These are phyloP conservation scores for Anas bahamensis DNA, from an alignment of 2,797 vertebrate species.

Conservation along the genomic window DNA sequence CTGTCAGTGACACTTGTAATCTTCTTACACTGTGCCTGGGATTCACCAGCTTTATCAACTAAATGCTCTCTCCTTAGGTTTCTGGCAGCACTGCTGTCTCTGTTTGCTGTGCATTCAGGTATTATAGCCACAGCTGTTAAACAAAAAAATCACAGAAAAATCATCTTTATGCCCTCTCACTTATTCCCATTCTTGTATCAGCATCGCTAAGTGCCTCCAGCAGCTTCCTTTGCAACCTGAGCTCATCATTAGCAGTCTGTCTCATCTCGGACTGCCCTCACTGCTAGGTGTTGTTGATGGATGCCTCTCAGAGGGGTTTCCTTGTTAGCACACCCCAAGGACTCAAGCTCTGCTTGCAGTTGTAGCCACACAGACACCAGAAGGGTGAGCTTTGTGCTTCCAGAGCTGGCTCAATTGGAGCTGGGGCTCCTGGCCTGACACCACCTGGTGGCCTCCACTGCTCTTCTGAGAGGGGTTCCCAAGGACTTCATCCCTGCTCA, in stretches of 20 bases:
- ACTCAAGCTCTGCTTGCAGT: background rate
- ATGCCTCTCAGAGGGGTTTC: background rate
- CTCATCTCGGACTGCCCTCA: background rate
- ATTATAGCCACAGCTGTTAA: background rate
- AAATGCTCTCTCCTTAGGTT: background rate
- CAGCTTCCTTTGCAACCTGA: background rate
- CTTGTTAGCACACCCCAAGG: background rate
- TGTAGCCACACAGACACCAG: background rate
- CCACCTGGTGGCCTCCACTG: background rate
- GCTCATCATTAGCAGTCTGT: background rate
- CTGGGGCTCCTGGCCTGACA: background rate
- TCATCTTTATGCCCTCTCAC: background rate
- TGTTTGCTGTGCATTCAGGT: background rate
- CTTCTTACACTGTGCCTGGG: background rate
- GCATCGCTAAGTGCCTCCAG: background rate
- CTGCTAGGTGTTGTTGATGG: background rate
- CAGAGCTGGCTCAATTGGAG: background rate
- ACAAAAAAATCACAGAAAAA: background rate
- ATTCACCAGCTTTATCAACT: background rate
- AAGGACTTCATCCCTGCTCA: background rate
- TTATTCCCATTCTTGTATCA: background rate
- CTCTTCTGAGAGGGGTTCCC: background rate
- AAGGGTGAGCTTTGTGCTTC: background rate
- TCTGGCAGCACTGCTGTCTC: background rate
- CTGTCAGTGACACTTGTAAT: constrained; percentile 15